Conservation (phyloP, 2,113 vertebrate species). For the Chloebia gouldiae region DNA sequence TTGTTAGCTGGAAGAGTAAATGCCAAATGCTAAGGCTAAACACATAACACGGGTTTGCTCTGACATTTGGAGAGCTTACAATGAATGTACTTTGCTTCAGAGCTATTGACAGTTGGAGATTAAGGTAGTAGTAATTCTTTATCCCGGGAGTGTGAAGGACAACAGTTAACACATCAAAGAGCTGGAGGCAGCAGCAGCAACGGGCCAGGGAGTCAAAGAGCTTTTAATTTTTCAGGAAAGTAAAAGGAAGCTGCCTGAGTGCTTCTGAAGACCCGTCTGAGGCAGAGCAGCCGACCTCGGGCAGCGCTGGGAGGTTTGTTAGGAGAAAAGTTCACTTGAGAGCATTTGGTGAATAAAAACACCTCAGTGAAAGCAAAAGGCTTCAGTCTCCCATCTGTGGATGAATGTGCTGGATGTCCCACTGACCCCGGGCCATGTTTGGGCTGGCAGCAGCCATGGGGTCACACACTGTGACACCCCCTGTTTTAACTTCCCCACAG, state of each 20-base stretch:
- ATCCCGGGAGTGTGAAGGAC: conserved; percentile 69
- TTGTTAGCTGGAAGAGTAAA: conserved; percentile 77
- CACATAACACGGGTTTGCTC: conserved; percentile 65
- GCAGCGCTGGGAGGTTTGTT: neutral
- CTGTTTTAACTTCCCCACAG: fast-evolving
- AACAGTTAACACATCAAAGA: conserved; percentile 71
- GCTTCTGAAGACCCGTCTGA: neutral
- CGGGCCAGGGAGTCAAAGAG: conserved; percentile 2
- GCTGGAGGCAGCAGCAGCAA: conserved; percentile 21
- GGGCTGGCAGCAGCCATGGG: neutral
- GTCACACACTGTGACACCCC: fast-evolving
- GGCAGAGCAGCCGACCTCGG: fast-evolving
- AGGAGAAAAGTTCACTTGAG: neutral
- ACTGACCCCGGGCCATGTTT: fast-evolving
- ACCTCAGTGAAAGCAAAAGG: neutral
- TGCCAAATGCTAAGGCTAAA: conserved; percentile 74
- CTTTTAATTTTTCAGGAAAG: conserved; percentile 26
- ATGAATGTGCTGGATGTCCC: neutral
- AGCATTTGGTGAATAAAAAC: neutral
- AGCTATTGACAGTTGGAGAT: conserved; percentile 81
- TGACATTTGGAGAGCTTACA: conserved; percentile 85
- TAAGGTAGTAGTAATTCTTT: conserved; percentile 75
- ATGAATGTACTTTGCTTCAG: conserved; percentile 78
- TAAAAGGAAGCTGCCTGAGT: neutral
- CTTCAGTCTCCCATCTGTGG: fast-evolving